Evolutionary conservation across 2,888 invertebrate species (phyloP).

Genomic region (Nomada flava): DNA sequence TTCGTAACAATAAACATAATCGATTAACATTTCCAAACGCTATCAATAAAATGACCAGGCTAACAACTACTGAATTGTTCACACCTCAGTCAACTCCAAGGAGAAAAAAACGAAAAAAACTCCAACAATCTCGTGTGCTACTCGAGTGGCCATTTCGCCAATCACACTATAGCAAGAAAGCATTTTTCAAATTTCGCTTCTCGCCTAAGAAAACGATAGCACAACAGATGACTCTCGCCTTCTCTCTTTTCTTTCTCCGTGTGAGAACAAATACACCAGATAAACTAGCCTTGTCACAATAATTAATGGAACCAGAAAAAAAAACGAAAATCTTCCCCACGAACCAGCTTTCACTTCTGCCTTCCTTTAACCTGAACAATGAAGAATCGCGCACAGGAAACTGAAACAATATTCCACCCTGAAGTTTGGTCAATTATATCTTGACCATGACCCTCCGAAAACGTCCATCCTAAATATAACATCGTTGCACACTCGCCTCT

Average conservation of each 20-base stretch:
- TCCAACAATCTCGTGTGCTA: too few species aligned
- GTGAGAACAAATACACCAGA: not conserved
- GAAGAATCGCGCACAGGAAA: not conserved
- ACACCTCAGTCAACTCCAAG: too few species aligned
- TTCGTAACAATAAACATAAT: too few species aligned
- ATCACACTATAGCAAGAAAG: too few species aligned
- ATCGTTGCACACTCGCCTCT: not conserved
- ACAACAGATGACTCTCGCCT: not conserved
- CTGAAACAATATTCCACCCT: not conserved
- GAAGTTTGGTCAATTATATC: too few species aligned
- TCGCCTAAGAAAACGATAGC: not conserved
- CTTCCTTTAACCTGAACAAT: not conserved
- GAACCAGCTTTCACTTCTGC: not conserved
- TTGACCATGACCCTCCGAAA: constrained; percentile 28
- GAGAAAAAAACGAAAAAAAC: too few species aligned
- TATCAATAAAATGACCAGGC: too few species aligned
- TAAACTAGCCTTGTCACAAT: not conserved
- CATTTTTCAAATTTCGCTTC: too few species aligned
- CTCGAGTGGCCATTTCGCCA: too few species aligned
- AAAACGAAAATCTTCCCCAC: too few species aligned
- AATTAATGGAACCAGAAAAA: not conserved
- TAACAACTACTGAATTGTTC: too few species aligned
- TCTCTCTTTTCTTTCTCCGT: not conserved
- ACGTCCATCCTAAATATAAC: constrained; percentile 34
- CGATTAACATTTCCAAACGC: too few species aligned